Evolutionary conservation across 2,888 invertebrate species (phyloP).

Genomic region (Pristionchus japonicus): DNA sequence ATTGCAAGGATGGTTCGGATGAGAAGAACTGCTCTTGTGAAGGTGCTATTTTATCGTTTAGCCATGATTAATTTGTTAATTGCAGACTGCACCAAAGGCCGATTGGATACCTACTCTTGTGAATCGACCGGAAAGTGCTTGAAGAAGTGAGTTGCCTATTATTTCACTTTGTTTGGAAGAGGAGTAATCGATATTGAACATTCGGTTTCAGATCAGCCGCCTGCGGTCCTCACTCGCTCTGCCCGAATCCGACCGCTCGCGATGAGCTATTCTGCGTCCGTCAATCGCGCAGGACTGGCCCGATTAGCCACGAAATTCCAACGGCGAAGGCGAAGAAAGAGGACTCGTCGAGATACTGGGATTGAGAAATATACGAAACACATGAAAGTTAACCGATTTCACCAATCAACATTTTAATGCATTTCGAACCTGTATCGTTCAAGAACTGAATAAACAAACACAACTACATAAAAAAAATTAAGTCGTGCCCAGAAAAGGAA

Average conservation of each 20-base stretch:
- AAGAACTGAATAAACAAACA: too few relatives aligned
- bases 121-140: not conserved
- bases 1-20: slow-evolving; percentile 3
- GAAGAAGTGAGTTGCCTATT: not conserved
- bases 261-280: not conserved
- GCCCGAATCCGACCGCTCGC: not conserved
- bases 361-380: not conserved
- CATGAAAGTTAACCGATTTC: too few relatives aligned
- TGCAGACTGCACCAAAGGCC: not conserved
- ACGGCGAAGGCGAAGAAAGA: not conserved
- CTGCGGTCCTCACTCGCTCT: not conserved
- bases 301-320: too few relatives aligned
- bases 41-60: too few relatives aligned
- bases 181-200: not conserved
- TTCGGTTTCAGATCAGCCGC: not conserved
- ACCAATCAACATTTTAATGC: too few relatives aligned
- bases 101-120: not conserved
- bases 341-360: not conserved
- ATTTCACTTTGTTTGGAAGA: not conserved
- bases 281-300: not conserved
- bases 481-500: too few relatives aligned
- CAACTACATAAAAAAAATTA: too few relatives aligned
- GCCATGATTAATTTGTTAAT: not conserved
- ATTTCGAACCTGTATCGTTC: too few relatives aligned
- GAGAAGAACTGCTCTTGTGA: not conserved